These are phyloP conservation scores for Saguinus midas DNA, from an alignment of 2,113 vertebrate species.

Conservation along the genomic window DNA sequence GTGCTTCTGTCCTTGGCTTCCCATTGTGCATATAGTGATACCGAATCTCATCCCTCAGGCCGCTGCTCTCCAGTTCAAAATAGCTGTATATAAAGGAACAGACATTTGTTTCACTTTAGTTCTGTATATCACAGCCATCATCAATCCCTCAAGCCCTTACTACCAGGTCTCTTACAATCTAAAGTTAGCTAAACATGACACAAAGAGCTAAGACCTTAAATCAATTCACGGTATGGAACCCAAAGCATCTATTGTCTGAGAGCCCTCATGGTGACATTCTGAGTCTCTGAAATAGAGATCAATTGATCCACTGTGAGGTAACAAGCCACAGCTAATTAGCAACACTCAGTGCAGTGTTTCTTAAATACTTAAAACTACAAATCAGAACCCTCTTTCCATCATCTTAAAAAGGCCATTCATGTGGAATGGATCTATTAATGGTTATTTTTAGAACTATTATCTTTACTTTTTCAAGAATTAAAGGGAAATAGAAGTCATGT, in stretches of 20 bases:
- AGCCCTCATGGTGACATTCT: not conserved
- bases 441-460: slow-evolving; percentile 45
- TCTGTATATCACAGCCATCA: not conserved
- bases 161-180: not conserved
- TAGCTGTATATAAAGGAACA: slow-evolving; percentile 85
- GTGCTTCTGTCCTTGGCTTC: slow-evolving; percentile 91
- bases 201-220: not conserved
- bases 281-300: not conserved
- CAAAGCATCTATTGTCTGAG: not conserved
- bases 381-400: not conserved
- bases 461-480: slow-evolving; percentile 34
- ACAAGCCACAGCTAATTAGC: slow-evolving; percentile 32
- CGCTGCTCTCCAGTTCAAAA: slow-evolving; percentile 97
- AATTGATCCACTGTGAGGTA: not conserved
- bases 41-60: slow-evolving; percentile 93
- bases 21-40: slow-evolving; percentile 93
- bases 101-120: slow-evolving; percentile 11
- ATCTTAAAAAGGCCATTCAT: not conserved
- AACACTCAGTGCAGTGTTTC: not conserved
- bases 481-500: slow-evolving; percentile 44
- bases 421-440: slow-evolving; percentile 7
- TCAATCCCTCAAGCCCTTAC: not conserved
- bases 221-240: not conserved
- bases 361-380: not conserved
- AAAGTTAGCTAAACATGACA: slow-evolving; percentile 6